Conservation (phyloP, 2,888 invertebrate genomes). For the Morpho achilles region DNA sequence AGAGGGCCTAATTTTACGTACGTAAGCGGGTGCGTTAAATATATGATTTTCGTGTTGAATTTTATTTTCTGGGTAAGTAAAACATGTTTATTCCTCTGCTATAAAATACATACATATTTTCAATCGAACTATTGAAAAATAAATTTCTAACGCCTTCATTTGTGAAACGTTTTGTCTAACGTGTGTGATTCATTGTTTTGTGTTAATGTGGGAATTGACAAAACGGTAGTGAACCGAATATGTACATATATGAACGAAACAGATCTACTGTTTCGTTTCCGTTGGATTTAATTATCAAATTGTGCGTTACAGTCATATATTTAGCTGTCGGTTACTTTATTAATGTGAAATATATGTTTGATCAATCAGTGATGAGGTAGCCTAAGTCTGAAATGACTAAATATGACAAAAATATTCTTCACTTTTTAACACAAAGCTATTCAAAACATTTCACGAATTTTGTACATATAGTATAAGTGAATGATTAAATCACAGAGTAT, state of each 20-base stretch:
- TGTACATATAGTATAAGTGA: too few relatives aligned
- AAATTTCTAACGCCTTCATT: conserved; percentile 3
- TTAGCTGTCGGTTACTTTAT: too few relatives aligned
- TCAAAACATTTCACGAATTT: too few relatives aligned
- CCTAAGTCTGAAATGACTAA: too few relatives aligned
- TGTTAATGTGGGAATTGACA: conserved; percentile 18
- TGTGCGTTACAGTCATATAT: too few relatives aligned
- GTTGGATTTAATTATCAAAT: background rate
- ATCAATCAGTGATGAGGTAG: too few relatives aligned
- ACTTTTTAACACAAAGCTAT: too few relatives aligned
- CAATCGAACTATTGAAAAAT: background rate
- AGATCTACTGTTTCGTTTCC: conserved; percentile 9
- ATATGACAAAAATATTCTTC: too few relatives aligned
- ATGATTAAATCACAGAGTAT: too few relatives aligned
- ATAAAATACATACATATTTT: conserved; percentile 1
- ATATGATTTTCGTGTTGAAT: conserved; percentile 92
- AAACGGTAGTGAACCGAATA: conserved; percentile 10
- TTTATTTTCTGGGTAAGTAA: conserved; percentile 93
- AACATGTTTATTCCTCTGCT: background rate
- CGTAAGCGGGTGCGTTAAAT: conserved; percentile 93
- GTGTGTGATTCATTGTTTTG: conserved; percentile 22
- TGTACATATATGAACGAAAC: background rate
- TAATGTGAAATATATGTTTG: too few relatives aligned
- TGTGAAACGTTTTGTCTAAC: conserved; percentile 15
- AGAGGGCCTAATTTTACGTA: conserved; percentile 87